Conservation (phyloP, 2,888 invertebrate species). For the Chaetoderma sp. region DNA sequence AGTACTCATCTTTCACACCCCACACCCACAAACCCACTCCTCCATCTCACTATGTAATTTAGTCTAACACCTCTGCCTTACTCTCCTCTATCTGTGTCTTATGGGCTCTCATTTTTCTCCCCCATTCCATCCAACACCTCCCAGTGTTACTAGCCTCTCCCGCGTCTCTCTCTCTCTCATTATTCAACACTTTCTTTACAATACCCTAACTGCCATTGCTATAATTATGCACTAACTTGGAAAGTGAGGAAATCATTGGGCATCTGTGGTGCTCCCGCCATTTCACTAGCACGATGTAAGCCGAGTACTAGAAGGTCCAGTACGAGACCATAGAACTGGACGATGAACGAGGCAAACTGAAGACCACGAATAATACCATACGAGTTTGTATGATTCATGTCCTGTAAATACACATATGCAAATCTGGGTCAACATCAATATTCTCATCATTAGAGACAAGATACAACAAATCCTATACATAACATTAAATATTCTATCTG, state of each 20-base stretch:
- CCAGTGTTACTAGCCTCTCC: no score
- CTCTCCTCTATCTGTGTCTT: no score
- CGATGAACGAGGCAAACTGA: slow-evolving; percentile 99
- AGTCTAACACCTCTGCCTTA: no score
- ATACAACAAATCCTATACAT: slow-evolving; percentile 1
- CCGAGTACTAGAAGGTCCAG: slow-evolving; percentile 97
- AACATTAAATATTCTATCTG: no score
- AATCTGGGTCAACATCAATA: background rate
- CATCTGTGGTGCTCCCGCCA: slow-evolving; percentile 99
- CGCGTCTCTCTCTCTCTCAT: no score
- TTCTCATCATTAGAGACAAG: slow-evolving; percentile 10
- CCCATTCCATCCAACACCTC: no score
- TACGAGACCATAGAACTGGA: slow-evolving; percentile 98
- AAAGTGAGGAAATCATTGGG: slow-evolving; percentile 99
- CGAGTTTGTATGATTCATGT: slow-evolving; percentile 99
- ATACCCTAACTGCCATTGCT: no score
- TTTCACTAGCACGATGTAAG: slow-evolving; percentile 95
- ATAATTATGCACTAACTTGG: slow-evolving; percentile 77
- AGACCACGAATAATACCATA: slow-evolving; percentile 99
- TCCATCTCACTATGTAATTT: no score
- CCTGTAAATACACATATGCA: slow-evolving; percentile 72
- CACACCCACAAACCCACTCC: no score
- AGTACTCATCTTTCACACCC: no score
- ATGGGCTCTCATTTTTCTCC: no score
- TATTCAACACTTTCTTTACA: no score